A percentile compares a stretch with the other conserved stretches of the same genome.
phyloP scores from a whole-genome alignment of 2,113 vertebrate species.

The Vidua macroura region DNA sequence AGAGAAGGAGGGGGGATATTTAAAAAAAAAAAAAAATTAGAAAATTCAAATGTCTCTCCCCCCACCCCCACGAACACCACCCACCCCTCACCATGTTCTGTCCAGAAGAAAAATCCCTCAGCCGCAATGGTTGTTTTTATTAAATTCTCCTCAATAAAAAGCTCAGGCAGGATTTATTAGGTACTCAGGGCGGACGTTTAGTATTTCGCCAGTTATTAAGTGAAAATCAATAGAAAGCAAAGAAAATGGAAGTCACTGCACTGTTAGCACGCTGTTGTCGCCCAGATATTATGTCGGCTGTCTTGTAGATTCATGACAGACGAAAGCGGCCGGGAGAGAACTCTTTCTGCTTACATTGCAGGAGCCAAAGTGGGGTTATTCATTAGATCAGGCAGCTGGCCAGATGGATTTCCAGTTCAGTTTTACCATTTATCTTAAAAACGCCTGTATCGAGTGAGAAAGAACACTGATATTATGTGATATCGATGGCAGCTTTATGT shows the following conservation, averaged over 20 bases:
- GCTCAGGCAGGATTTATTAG: slow-evolving; percentile 99
- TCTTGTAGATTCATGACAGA: slow-evolving; percentile 99
- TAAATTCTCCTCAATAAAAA: slow-evolving; percentile 99
- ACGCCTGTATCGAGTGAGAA: slow-evolving; percentile 92
- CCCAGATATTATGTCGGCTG: slow-evolving; percentile 99
- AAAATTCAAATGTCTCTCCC: slow-evolving; percentile 62
- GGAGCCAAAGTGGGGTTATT: slow-evolving; percentile 99
- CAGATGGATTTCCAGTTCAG: slow-evolving; percentile 99
- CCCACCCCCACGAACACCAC: neutral
- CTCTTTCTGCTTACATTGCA: slow-evolving; percentile 99
- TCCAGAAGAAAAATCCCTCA: slow-evolving; percentile 96
- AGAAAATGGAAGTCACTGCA: slow-evolving; percentile 99
- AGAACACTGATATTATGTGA: slow-evolving; percentile 99
- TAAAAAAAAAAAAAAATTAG: neutral
- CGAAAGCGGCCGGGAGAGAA: slow-evolving; percentile 91
- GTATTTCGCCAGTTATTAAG: slow-evolving; percentile 99
- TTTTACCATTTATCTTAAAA: slow-evolving; percentile 99
- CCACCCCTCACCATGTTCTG: slow-evolving; percentile 75
- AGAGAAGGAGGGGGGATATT: neutral
- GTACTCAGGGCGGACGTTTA: slow-evolving; percentile 99
- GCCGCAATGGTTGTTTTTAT: slow-evolving; percentile 96
- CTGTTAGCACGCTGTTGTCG: slow-evolving; percentile 93
- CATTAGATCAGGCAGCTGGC: slow-evolving; percentile 98
- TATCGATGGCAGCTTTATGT: slow-evolving; percentile 99
- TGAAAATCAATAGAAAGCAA: slow-evolving; percentile 99